phyloP scores from a whole-genome alignment of 2,888 invertebrate genomes.

The Phengaris arion region DNA sequence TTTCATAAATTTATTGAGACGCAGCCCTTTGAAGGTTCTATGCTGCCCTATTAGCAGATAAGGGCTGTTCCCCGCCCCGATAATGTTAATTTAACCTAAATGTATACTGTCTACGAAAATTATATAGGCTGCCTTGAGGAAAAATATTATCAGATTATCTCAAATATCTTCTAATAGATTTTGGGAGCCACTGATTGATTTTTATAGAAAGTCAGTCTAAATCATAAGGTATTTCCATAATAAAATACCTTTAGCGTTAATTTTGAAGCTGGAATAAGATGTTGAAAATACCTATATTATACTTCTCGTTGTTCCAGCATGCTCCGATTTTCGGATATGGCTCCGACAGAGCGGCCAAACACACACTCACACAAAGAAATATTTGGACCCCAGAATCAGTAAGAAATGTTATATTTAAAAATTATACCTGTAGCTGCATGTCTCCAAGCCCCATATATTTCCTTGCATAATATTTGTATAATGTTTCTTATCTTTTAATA shows the following conservation, averaged over 20 bases:
- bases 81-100: slow-evolving; percentile 51
- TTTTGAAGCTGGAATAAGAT: neutral
- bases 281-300: neutral
- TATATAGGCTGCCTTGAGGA: neutral
- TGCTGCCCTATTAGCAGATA: slow-evolving; percentile 58
- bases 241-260: too few relatives aligned
- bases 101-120: slow-evolving; percentile 34
- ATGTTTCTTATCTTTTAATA: neutral
- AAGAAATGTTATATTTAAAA: slow-evolving; percentile 36
- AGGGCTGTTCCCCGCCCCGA: slow-evolving; percentile 49
- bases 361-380: slow-evolving; percentile 42
- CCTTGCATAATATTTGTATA: neutral
- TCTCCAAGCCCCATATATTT: neutral
- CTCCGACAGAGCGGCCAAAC: slow-evolving; percentile 43
- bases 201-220: neutral
- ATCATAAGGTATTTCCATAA: too few relatives aligned
- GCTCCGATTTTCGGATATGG: slow-evolving; percentile 84
- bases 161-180: slow-evolving; percentile 9
- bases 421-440: neutral
- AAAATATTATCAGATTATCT: slow-evolving; percentile 1
- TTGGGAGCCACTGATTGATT: neutral
- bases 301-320: slow-evolving; percentile 73
- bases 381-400: slow-evolving; percentile 43
- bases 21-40: slow-evolving; percentile 60
- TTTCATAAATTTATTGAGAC: slow-evolving; percentile 80